These are phyloP conservation scores for Clarias pachynema DNA, from an alignment of 2,797 vertebrate genomes.

Conservation along the genomic window DNA sequence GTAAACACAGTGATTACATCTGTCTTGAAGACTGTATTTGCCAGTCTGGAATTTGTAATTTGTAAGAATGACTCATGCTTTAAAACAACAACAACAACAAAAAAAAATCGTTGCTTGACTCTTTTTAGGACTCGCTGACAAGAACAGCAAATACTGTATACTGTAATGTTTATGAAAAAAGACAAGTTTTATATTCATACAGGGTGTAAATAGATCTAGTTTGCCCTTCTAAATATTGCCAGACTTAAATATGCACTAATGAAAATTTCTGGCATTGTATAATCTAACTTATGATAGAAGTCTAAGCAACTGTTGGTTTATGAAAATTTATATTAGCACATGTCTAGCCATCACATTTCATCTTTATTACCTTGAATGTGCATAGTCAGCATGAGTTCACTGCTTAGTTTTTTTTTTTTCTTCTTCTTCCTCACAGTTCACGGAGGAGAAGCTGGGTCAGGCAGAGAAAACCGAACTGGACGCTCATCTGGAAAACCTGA, in stretches of 20 bases:
- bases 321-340: background rate
- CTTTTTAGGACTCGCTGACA: background rate
- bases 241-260: background rate
- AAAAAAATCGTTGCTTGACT: too few species aligned
- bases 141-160: too few species aligned
- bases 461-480: constrained; percentile 96
- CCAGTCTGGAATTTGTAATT: background rate
- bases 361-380: background rate
- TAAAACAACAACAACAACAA: too few species aligned
- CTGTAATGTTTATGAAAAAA: background rate
- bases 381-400: background rate
- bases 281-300: background rate
- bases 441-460: constrained; percentile 94
- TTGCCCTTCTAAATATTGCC: background rate
- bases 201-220: background rate
- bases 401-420: background rate
- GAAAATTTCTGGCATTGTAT: background rate
- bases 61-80: background rate
- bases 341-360: too few species aligned
- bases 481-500: constrained; percentile 89
- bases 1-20: constrained; percentile 9
- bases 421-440: constrained; percentile 77
- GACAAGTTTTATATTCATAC: background rate
- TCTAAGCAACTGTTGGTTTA: background rate
- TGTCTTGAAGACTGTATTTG: background rate